Conservation (phyloP, 2,797 vertebrate genomes). For the Protosalanx chinensis region DNA sequence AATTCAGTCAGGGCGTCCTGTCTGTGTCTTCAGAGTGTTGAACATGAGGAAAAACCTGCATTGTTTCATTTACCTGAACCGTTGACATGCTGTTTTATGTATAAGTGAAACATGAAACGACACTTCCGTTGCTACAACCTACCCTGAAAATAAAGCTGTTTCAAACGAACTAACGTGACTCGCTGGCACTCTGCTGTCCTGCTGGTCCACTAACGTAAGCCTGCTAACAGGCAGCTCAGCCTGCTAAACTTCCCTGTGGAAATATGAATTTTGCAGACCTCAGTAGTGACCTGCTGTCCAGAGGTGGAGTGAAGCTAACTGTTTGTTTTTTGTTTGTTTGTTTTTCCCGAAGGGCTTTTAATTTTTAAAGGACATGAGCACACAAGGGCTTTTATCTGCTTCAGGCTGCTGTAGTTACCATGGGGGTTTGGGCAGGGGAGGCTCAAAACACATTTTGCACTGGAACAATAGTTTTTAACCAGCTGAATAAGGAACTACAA, state of each 20-base stretch:
- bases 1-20: constrained; percentile 29
- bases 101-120: constrained; percentile 45
- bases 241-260: not conserved
- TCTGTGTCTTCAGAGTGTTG: constrained; percentile 37
- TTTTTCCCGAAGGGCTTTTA: constrained; percentile 67
- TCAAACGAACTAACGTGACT: constrained; percentile 51
- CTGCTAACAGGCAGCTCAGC: not conserved
- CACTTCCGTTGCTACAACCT: constrained; percentile 33
- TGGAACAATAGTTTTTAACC: constrained; percentile 49
- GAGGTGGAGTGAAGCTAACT: constrained; percentile 16
- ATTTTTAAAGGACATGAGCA: constrained; percentile 70
- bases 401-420: constrained; percentile 43
- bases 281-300: constrained; percentile 51
- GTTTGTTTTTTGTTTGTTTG: constrained; percentile 5
- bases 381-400: constrained; percentile 76
- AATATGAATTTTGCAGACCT: constrained; percentile 65
- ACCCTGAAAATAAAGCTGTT: constrained; percentile 59
- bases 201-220: constrained; percentile 39
- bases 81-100: constrained; percentile 60
- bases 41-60: constrained; percentile 1
- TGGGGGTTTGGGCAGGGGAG: constrained; percentile 20
- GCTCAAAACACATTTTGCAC: constrained; percentile 57
- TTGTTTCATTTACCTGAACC: constrained; percentile 45
- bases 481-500: constrained; percentile 51
- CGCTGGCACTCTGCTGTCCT: constrained; percentile 59